These are phyloP conservation scores for Cenopis cana DNA, from an alignment of 2,888 invertebrate species.

Conservation along the genomic window DNA sequence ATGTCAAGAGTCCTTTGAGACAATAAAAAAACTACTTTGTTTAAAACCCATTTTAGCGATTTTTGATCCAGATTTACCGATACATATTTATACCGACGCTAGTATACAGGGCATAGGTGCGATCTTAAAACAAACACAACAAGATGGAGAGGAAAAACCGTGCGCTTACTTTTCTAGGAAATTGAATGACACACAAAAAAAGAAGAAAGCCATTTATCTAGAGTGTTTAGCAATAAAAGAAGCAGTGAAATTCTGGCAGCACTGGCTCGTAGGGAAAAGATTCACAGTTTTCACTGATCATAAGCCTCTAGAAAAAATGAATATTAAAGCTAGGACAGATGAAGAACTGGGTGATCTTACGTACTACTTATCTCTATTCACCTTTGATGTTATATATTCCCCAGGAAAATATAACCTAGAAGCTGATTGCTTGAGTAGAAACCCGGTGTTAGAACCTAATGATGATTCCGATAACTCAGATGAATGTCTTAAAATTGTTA, in stretches of 20 bases:
- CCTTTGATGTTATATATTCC: background rate
- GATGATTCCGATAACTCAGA: too few relatives aligned
- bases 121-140: too few relatives aligned
- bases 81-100: too few relatives aligned
- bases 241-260: conserved; percentile 1
- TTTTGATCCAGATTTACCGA: conserved; percentile 7
- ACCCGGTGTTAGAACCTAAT: too few relatives aligned
- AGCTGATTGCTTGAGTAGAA: too few relatives aligned
- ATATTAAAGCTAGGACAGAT: background rate
- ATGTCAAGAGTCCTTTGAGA: conserved; percentile 25
- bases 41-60: conserved; percentile 2
- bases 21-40: conserved; percentile 1
- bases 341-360: background rate
- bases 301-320: background rate
- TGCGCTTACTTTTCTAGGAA: too few relatives aligned
- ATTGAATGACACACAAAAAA: too few relatives aligned
- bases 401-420: background rate
- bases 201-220: too few relatives aligned
- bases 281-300: background rate
- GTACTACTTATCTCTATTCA: background rate
- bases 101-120: too few relatives aligned
- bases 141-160: too few relatives aligned
- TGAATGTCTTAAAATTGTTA: too few relatives aligned
- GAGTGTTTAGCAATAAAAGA: background rate
- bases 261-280: background rate